Evolutionary conservation across 2,113 vertebrate species (phyloP).

Genomic region (Desmodus rotundus): DNA sequence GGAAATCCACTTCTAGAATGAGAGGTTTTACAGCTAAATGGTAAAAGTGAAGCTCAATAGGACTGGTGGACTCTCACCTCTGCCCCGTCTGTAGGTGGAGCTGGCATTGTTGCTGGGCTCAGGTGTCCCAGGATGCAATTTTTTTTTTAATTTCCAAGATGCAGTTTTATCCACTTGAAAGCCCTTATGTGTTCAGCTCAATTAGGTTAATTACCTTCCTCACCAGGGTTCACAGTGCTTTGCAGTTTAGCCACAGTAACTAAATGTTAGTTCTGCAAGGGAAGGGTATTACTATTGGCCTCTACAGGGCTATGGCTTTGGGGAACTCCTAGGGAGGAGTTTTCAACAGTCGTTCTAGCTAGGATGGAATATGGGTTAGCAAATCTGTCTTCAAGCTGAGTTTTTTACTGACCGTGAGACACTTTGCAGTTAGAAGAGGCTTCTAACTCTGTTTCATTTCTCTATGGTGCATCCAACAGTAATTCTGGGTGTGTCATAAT

Average conservation of each 20-base stretch:
- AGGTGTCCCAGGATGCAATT: neutral
- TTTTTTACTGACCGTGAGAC: neutral
- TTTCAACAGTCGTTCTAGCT: neutral
- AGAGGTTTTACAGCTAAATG: neutral
- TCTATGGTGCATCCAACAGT: neutral
- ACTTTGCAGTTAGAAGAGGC: slow-evolving; percentile 20
- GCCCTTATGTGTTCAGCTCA: slow-evolving; percentile 30
- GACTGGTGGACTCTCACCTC: neutral
- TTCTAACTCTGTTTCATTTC: neutral
- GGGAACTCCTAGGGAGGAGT: neutral
- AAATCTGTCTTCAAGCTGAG: neutral
- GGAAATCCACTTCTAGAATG: neutral
- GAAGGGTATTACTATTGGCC: neutral
- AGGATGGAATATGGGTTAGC: neutral
- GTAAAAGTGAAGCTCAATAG: neutral
- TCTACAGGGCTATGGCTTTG: slow-evolving; percentile 18
- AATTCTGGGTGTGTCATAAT: neutral
- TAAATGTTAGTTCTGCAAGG: neutral
- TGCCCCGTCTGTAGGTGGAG: neutral
- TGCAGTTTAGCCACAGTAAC: neutral
- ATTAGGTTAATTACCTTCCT: slow-evolving; percentile 36
- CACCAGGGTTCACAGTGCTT: neutral
- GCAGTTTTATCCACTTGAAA: slow-evolving; percentile 4
- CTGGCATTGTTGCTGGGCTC: neutral
- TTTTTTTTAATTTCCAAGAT: neutral